phyloP scores from a whole-genome alignment of 1,140 invertebrate genomes.

The Aphelenchoides besseyi region DNA sequence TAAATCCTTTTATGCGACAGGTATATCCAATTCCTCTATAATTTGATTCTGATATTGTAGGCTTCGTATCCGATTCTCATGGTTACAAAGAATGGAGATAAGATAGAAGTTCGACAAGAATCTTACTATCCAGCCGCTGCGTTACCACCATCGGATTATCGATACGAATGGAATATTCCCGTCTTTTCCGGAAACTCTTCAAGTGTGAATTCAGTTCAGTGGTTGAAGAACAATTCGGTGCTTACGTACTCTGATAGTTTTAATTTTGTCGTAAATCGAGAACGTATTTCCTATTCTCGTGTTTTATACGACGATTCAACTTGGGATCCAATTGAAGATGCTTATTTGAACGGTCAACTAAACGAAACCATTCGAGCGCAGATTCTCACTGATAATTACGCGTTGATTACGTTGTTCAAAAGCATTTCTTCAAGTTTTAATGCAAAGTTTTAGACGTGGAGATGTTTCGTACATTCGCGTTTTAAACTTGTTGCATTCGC shows the following conservation, averaged over 20 bases:
- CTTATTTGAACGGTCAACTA: not conserved
- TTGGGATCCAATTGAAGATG: not conserved
- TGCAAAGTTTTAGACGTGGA: not conserved
- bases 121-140: not conserved
- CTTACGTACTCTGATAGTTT: not conserved
- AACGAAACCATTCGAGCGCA: conserved; percentile 3
- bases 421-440: not conserved
- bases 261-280: not conserved
- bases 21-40: not conserved
- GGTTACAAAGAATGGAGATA: not conserved
- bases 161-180: not conserved
- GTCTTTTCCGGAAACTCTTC: not conserved
- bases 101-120: not conserved
- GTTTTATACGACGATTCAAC: not conserved
- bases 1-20: conserved; percentile 30
- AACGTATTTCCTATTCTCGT: not conserved
- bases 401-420: not conserved
- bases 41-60: not conserved
- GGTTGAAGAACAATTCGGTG: not conserved
- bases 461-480: not conserved
- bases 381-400: not conserved
- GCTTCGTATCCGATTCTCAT: conserved; percentile 15
- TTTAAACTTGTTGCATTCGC: not conserved
- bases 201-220: not conserved
- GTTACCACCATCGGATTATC: not conserved